These are phyloP conservation scores for Heliocidaris tuberculata DNA, from an alignment of 35 echinoderm and acorn worm species.

Conservation along the genomic window DNA sequence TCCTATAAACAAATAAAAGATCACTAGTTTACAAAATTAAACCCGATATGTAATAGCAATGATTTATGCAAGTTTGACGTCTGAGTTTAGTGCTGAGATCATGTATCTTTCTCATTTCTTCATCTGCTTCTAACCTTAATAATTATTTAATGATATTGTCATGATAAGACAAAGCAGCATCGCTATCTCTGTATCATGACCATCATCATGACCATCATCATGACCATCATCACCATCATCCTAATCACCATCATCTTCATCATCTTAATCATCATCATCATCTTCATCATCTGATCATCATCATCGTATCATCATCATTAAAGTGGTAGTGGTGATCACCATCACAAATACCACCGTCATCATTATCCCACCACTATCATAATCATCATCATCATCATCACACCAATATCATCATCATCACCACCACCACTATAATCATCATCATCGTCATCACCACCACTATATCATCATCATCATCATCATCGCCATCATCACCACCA, in stretches of 20 bases:
- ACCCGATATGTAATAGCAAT: too few relatives aligned
- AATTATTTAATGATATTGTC: neutral
- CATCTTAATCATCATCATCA: neutral
- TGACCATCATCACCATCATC: neutral
- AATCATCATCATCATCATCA: neutral
- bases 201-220: neutral
- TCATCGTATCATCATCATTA: neutral
- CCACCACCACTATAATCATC: neutral
- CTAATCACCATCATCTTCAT: neutral
- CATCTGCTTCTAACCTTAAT: neutral
- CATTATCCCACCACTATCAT: neutral
- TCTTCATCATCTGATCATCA: neutral
- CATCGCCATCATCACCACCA: neutral
- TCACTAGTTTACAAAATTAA: too few relatives aligned
- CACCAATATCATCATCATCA: neutral
- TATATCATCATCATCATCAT: neutral
- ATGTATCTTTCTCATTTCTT: neutral
- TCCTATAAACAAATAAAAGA: too few relatives aligned
- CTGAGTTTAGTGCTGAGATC: too few relatives aligned
- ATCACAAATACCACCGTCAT: neutral
- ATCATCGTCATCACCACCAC: neutral
- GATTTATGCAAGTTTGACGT: too few relatives aligned
- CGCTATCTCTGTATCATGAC: neutral
- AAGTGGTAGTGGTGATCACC: neutral
- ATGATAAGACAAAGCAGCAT: neutral